phyloP scores from a whole-genome alignment of 1,140 invertebrate genomes.

The Rhagoletis zephyria region DNA sequence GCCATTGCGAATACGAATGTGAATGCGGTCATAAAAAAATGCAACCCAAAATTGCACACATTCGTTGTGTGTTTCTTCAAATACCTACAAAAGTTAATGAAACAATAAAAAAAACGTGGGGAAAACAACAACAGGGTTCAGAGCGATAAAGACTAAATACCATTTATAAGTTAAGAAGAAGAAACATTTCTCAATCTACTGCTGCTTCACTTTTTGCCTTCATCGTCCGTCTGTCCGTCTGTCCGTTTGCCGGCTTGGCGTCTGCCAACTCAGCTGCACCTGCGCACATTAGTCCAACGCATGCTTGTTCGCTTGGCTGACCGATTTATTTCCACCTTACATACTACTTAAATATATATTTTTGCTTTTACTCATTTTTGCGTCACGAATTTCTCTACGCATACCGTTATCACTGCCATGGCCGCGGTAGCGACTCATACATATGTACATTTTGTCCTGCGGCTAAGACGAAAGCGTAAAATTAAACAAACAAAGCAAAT shows the following conservation, averaged over 20 bases:
- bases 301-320: background rate
- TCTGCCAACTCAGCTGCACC: conserved; percentile 43
- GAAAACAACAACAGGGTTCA: background rate
- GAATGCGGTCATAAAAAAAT: background rate
- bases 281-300: conserved; percentile 14
- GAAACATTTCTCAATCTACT: background rate
- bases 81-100: background rate
- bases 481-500: conserved; percentile 44
- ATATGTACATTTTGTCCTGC: background rate
- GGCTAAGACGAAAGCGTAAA: conserved; percentile 31
- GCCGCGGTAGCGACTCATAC: background rate
- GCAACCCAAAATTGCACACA: conserved; percentile 4
- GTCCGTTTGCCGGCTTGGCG: background rate
- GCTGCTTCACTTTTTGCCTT: background rate
- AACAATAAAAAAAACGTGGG: background rate
- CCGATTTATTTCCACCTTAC: conserved; percentile 34
- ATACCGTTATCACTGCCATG: conserved; percentile 40
- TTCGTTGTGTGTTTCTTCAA: conserved; percentile 30
- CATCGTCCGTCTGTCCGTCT: background rate
- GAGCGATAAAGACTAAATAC: conserved; percentile 6
- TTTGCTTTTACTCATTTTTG: background rate
- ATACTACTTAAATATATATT: background rate
- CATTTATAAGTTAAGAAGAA: background rate
- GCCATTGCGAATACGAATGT: background rate
- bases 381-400: background rate